Conservation (phyloP, 92 coral and sea anemone genomes). For the Meandrina meandrites region DNA sequence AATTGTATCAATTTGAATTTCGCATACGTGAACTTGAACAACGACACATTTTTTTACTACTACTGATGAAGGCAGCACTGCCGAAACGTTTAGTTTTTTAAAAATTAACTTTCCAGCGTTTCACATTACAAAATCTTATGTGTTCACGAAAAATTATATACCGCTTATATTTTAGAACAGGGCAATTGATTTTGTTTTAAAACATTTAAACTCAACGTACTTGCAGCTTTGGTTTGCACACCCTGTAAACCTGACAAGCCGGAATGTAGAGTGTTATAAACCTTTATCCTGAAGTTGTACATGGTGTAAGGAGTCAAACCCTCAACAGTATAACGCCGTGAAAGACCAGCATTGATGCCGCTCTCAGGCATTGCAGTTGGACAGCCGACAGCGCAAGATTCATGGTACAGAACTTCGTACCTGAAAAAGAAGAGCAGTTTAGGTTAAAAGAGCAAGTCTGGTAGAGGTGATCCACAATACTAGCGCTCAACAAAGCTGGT, state of each 20-base stretch:
- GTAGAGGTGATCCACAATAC: too few relatives aligned
- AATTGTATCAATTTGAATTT: too few relatives aligned
- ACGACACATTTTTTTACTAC: too few relatives aligned
- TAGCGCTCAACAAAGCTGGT: too few relatives aligned
- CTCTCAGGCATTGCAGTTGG: slow-evolving; percentile 51
- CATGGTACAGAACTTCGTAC: slow-evolving; percentile 61
- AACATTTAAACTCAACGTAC: slow-evolving; percentile 37
- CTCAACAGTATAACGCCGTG: slow-evolving; percentile 46
- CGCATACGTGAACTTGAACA: too few relatives aligned
- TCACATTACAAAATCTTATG: too few relatives aligned
- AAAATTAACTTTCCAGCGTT: too few relatives aligned
- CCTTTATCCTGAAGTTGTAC: slow-evolving; percentile 75
- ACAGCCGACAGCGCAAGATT: slow-evolving; percentile 48
- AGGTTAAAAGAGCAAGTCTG: neutral
- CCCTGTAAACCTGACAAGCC: slow-evolving; percentile 59
- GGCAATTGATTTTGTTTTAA: neutral
- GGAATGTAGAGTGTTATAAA: slow-evolving; percentile 55
- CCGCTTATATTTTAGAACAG: too few relatives aligned
- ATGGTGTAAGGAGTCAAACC: slow-evolving; percentile 68
- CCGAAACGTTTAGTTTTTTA: too few relatives aligned
- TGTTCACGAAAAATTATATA: neutral
- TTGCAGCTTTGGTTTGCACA: slow-evolving; percentile 75
- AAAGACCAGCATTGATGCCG: slow-evolving; percentile 53
- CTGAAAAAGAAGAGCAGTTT: slow-evolving; percentile 15
- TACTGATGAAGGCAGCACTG: too few relatives aligned